These are phyloP conservation scores for Hyposoter dolosus DNA, from an alignment of 2,888 invertebrate genomes.

Conservation along the genomic window DNA sequence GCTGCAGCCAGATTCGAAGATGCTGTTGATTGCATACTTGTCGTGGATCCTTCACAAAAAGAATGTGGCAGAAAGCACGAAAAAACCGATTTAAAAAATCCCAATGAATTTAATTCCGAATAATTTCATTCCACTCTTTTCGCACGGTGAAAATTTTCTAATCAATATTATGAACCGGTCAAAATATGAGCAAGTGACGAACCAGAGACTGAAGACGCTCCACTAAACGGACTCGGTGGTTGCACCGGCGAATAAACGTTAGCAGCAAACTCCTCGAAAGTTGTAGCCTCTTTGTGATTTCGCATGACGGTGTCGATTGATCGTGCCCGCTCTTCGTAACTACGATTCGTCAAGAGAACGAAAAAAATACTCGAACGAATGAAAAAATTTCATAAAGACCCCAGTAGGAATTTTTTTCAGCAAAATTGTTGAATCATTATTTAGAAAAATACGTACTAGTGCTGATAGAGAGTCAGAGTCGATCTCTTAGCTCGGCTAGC, in stretches of 20 bases:
- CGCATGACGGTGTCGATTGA: slow-evolving; percentile 93
- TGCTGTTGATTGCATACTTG: slow-evolving; percentile 84
- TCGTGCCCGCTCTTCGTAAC: slow-evolving; percentile 96
- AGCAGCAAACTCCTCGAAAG: slow-evolving; percentile 95
- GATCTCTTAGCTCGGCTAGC: slow-evolving; percentile 97
- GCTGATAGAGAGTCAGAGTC: slow-evolving; percentile 95
- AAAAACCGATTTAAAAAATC: neutral
- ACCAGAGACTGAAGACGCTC: slow-evolving; percentile 82
- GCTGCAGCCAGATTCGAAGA: slow-evolving; percentile 87
- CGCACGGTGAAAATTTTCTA: neutral
- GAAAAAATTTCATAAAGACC: slow-evolving; percentile 23
- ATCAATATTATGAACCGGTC: neutral
- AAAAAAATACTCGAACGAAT: neutral
- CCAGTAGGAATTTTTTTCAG: slow-evolving; percentile 7
- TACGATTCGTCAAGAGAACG: slow-evolving; percentile 81
- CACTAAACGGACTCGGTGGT: slow-evolving; percentile 86
- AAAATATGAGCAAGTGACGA: slow-evolving; percentile 54
- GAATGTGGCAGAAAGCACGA: neutral
- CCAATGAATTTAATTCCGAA: neutral
- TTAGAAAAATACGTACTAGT: slow-evolving; percentile 89
- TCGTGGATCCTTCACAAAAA: slow-evolving; percentile 80
- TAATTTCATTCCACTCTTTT: neutral
- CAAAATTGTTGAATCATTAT: neutral
- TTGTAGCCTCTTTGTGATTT: slow-evolving; percentile 94
- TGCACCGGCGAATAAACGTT: slow-evolving; percentile 90